Evolutionary conservation across 2,888 invertebrate genomes (phyloP), one percentile per base, ranked within the genome.

Genomic region (Oasisia sp.): DNA sequence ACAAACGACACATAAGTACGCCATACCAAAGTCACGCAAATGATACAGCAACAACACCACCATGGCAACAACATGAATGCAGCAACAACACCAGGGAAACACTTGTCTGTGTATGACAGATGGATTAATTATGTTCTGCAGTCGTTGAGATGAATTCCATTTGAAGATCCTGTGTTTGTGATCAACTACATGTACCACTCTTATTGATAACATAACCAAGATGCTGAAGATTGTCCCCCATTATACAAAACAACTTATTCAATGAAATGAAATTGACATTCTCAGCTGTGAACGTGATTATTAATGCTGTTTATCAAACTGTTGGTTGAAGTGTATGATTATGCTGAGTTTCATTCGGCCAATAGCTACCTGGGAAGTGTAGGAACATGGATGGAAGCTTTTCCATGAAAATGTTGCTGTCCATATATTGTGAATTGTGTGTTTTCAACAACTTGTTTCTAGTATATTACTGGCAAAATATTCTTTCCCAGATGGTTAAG

Each of bases 1-100:
- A n/a, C 92, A 93, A 90, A 90, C n/a, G 9, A 58, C 92, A 92
- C 5, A 1, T 74, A 92, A n/a, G 19, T 74, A 89, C 32, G 1
- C 8, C 8, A 32, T 27, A 38, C 27, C 27, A 74, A 74, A 74
- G n/a, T 74, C 19, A n/a, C 5, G 27, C 74, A 74, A 56, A 74
- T 5, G 38, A 32, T 56, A 45, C n/a, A 32, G 44, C 38, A 32
- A 90, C 90, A 90, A 44, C 32, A 91, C 9, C 1, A 91, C n/a
- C 50, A 90, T 14, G 14, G 74, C n/a, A 32, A 32, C 32, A 45
- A 90, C 91, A 90, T 2, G 14, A 91, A 91, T 12, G 45, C 91
- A 91, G 32, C 91, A 38, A 45, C 74, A 74, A 74, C 74, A 27
- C 74, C 74, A 74, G 74, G 74, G n/a, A 19, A 74, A 74, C 74